A percentile compares a stretch with the other conserved stretches of the same genome.
Conservation (phyloP, 2,113 vertebrate species). For the Nesogale talazaci region DNA sequence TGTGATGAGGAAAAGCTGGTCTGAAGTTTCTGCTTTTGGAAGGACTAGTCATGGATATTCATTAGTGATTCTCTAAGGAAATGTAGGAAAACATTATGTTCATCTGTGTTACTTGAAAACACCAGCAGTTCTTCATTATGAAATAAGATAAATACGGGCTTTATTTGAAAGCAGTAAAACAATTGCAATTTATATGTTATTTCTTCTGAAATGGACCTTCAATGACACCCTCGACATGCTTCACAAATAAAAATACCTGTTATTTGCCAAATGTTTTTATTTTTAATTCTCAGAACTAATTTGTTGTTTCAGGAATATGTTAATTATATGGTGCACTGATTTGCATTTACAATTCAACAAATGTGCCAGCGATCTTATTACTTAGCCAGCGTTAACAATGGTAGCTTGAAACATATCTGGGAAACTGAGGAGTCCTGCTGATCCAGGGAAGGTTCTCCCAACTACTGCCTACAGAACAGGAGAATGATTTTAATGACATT, state of each 20-base stretch:
- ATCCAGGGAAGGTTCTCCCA: neutral
- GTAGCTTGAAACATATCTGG: neutral
- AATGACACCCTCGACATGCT: neutral
- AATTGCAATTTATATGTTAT: neutral
- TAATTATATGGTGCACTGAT: slow-evolving; percentile 40
- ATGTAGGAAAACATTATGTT: neutral
- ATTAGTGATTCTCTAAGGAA: slow-evolving; percentile 38
- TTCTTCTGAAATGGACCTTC: neutral
- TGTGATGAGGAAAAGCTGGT: neutral
- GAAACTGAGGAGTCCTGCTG: slow-evolving; percentile 27
- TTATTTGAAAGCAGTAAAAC: slow-evolving; percentile 12
- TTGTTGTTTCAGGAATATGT: slow-evolving; percentile 48
- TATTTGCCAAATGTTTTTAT: slow-evolving; percentile 27
- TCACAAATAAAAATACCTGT: slow-evolving; percentile 46
- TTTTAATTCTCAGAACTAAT: slow-evolving; percentile 53
- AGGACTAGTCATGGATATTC: neutral
- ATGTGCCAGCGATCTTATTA: slow-evolving; percentile 36
- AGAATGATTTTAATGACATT: slow-evolving; percentile 49
- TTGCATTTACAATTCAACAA: slow-evolving; percentile 58
- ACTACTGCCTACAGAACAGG: neutral
- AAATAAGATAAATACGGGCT: slow-evolving; percentile 21
- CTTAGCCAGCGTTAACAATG: slow-evolving; percentile 33
- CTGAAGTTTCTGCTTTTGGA: neutral
- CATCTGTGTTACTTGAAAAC: slow-evolving; percentile 28
- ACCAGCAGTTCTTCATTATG: neutral